phyloP scores from a whole-genome alignment of 2,888 invertebrate genomes.

The Thereva unica region DNA sequence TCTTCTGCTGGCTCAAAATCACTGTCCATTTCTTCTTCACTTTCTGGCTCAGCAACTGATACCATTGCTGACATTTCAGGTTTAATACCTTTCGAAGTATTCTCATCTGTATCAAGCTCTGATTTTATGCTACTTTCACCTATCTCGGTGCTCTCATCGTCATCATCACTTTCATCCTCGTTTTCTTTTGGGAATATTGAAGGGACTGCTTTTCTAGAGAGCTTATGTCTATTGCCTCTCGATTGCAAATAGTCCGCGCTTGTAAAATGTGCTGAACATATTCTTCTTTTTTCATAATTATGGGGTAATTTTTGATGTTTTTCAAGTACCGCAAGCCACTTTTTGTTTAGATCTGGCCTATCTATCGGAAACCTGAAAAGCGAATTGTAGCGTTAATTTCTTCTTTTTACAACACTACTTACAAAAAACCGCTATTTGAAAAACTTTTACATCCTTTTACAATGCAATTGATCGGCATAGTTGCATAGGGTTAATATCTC shows the following conservation, averaged over 20 bases:
- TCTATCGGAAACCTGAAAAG: conserved; percentile 15
- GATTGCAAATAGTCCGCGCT: conserved; percentile 5
- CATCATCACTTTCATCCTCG: background rate
- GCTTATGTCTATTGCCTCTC: background rate
- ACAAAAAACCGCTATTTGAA: background rate
- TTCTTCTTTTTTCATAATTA: background rate
- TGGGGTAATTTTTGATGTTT: conserved; percentile 8
- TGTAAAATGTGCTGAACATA: conserved; percentile 7
- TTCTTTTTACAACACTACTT: background rate
- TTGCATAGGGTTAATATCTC: too few species aligned
- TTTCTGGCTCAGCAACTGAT: background rate
- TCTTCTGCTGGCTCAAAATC: conserved; percentile 5
- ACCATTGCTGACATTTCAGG: background rate
- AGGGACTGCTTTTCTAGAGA: conserved; percentile 8
- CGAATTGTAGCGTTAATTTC: background rate
- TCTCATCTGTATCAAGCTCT: background rate
- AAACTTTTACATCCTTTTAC: conserved; percentile 18
- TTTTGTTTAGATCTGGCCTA: background rate
- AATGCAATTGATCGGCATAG: conserved; percentile 9
- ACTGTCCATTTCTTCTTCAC: background rate
- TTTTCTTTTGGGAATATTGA: conserved; percentile 5
- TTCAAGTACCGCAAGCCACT: conserved; percentile 15
- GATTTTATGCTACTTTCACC: background rate
- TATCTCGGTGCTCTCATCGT: background rate
- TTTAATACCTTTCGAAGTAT: background rate